Percentiles rank a stretch among this genome's conserved stretches.
These are phyloP conservation scores for Magallana angulata DNA, from an alignment of 1,140 invertebrate genomes.

Conservation along the genomic window DNA sequence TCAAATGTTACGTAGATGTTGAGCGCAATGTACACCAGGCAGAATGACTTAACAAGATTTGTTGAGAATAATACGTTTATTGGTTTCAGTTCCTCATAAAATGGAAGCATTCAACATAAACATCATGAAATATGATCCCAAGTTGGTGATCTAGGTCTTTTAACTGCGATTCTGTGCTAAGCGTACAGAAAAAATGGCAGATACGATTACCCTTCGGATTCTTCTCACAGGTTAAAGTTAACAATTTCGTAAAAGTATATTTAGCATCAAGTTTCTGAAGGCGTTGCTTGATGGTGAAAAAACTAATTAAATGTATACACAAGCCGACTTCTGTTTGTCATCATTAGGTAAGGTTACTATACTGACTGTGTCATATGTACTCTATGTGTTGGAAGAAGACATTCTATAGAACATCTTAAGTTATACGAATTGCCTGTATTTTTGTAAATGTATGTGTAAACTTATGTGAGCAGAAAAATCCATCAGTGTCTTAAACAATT, in stretches of 20 bases:
- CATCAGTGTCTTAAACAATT: too few species aligned
- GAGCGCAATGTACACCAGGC: too few species aligned
- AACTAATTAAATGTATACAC: constrained; percentile 12
- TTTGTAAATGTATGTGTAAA: too few species aligned
- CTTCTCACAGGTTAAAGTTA: constrained; percentile 9
- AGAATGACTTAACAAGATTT: too few species aligned
- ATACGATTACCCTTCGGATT: neutral
- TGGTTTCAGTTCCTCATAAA: neutral
- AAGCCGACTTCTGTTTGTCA: constrained; percentile 32
- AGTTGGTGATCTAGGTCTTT: neutral
- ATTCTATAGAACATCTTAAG: too few species aligned
- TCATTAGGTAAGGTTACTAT: neutral
- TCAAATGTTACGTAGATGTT: too few species aligned
- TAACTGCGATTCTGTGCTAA: neutral
- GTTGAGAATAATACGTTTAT: neutral
- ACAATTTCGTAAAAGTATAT: constrained; percentile 15
- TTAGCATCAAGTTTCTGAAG: neutral
- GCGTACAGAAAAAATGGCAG: constrained; percentile 26
- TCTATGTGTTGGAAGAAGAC: neutral
- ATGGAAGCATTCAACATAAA: neutral
- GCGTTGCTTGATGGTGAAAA: constrained; percentile 12
- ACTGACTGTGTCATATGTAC: neutral
- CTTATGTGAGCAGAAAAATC: too few species aligned
- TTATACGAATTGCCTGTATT: too few species aligned
- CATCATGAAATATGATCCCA: neutral